Evolutionary conservation across 2,113 vertebrate species (phyloP).

Genomic region (Pelecanoides urinatrix): DNA sequence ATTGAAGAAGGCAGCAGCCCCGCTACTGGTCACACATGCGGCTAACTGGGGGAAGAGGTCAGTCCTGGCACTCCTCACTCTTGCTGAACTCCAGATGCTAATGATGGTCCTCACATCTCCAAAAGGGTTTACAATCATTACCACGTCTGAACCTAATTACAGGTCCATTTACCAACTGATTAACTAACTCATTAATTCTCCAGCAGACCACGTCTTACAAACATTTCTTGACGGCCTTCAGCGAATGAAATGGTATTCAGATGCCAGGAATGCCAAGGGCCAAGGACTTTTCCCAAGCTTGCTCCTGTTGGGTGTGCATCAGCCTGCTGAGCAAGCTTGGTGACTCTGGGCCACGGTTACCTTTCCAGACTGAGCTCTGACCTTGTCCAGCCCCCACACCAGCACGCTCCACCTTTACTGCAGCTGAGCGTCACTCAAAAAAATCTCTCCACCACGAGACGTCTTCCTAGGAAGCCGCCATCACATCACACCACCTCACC

Average conservation of each 20-base stretch:
- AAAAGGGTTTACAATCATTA: background rate
- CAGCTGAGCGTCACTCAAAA: background rate
- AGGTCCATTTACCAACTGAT: background rate
- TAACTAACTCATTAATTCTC: background rate
- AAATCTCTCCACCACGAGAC: no score
- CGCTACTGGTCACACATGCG: fast-evolving
- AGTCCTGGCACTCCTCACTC: background rate
- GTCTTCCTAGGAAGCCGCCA: background rate
- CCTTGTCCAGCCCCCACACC: background rate
- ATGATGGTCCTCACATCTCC: fast-evolving
- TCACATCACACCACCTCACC: background rate
- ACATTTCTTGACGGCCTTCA: background rate
- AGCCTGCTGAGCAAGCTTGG: background rate
- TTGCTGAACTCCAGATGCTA: background rate
- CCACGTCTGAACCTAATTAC: background rate
- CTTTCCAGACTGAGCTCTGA: background rate
- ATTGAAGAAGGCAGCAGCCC: background rate
- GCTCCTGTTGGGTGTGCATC: fast-evolving
- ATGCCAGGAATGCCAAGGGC: background rate
- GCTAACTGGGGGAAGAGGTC: background rate
- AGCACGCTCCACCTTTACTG: background rate
- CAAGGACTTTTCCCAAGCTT: background rate
- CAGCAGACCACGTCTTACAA: background rate
- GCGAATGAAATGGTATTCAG: fast-evolving
- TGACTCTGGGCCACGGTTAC: background rate